Percentiles rank a stretch among this genome's conserved stretches.
These are phyloP conservation scores for Autographa pulchrina DNA, from an alignment of 2,888 invertebrate genomes.

Conservation along the genomic window DNA sequence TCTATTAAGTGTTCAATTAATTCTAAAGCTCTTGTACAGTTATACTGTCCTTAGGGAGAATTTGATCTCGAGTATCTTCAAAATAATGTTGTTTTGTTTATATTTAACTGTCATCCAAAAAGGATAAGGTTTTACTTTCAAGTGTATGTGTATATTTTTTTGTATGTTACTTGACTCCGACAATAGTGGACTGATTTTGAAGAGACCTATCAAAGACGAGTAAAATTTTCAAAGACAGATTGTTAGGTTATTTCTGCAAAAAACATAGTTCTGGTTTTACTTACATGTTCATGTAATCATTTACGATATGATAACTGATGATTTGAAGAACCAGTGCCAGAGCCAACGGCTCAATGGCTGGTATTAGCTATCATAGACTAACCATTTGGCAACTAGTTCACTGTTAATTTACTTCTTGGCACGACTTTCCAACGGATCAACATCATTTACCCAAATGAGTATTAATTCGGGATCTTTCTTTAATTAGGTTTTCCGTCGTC, in stretches of 20 bases:
- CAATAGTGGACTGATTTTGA: no score
- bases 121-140: no score
- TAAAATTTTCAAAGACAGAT: no score
- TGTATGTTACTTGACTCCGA: no score
- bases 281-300: neutral
- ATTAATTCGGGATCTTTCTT: neutral
- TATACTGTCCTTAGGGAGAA: neutral
- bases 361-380: neutral
- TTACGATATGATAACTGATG: neutral
- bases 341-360: neutral
- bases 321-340: neutral
- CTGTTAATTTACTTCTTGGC: constrained; percentile 3
- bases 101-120: no score
- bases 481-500: neutral
- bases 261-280: no score
- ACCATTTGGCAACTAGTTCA: neutral
- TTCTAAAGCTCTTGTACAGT: neutral
- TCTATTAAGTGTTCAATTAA: constrained; percentile 6
- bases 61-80: neutral
- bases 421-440: neutral
- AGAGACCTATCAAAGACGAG: no score
- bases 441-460: neutral
- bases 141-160: no score
- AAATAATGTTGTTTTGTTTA: neutral
- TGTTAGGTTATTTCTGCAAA: no score